Base-by-base conservation (phyloP, 92 coral and sea anemone genomes). In the Porites rus region DNA sequence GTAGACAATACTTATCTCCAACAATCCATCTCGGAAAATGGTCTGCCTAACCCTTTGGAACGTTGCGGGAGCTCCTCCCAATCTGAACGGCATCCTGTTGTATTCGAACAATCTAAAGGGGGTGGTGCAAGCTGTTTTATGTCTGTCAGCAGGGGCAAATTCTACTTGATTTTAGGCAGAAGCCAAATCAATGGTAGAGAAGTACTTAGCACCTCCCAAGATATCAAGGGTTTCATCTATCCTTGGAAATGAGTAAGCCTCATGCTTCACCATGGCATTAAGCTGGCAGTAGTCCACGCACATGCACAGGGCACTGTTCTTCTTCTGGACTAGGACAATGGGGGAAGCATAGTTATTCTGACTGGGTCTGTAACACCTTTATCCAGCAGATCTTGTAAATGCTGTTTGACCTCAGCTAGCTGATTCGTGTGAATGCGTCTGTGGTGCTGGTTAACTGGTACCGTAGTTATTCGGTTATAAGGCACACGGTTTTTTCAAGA, bases 261-360 rank as follows among this genome's bases (percentile, higher is more conserved):
- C 82, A 13, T 13, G 3, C 54, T 60, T 52, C 17, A 72, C 65
- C 75, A 51, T 84, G 4, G 67, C 51, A 51, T 84, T 84, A 8
- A 76, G 69, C 10, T 19, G 69, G 25, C 79, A 84, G 56, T 78
- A 86, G 78, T 77, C 84, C 52, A 86, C 71, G 52, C 89, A 86
- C 75, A 85, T 51, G 25, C 61, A 43, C 20, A 86, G 77, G 22
- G 71, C 78, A 20, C 84, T 84, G 78, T 25, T 8, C 54, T 76
- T 76, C 76, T 76, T 85, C 14, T 83, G 76, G 54, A 85, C 83
- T 4, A 85, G 76, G 16, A 85, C 60, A 12, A 92, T 85, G 0
- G 94, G 92, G 21, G 90, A 88, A 10, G 89, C 92, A 17, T 88
- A 84, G 87, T 91, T 83, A 9, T 92, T 91, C 51, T 88, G 79